A percentile compares a stretch with the other conserved stretches of the same genome.
Evolutionary conservation across 2,797 vertebrate genomes (phyloP).

Genomic region (Macrochelys suwanniensis): DNA sequence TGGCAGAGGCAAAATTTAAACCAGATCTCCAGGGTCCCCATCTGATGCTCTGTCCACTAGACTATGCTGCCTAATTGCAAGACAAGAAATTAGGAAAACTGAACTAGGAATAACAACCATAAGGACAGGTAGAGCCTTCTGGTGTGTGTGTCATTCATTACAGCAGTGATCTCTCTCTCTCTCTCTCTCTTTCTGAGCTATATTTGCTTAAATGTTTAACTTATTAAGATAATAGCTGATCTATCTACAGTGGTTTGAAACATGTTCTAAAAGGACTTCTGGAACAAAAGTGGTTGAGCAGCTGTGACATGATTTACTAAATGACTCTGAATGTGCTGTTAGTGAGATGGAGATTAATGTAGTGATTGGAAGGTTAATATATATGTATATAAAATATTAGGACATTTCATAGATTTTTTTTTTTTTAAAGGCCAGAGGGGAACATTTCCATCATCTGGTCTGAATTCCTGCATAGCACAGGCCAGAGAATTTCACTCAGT

Average conservation of each 20-base stretch:
- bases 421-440: neutral
- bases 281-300: slow-evolving; percentile 62
- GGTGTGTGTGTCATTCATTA: neutral
- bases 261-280: slow-evolving; percentile 39
- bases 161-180: neutral
- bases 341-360: slow-evolving; percentile 58
- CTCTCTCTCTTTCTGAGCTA: fast-evolving
- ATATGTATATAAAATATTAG: neutral
- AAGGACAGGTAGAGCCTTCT: no score
- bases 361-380: slow-evolving; percentile 43
- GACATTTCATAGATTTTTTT: neutral
- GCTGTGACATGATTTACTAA: slow-evolving; percentile 56
- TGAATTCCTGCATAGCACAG: neutral
- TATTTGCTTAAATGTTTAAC: neutral
- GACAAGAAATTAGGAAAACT: no score
- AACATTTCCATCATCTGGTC: fast-evolving
- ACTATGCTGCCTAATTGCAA: no score
- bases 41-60: no score
- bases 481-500: neutral
- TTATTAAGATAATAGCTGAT: slow-evolving; percentile 38
- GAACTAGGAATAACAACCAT: no score
- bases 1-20: no score
- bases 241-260: slow-evolving; percentile 31
- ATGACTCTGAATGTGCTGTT: slow-evolving; percentile 23
- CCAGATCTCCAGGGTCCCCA: no score